Evolutionary conservation across 64 coral and sea anemone genomes (phyloP).

Genomic region (Montipora efflorescens): DNA sequence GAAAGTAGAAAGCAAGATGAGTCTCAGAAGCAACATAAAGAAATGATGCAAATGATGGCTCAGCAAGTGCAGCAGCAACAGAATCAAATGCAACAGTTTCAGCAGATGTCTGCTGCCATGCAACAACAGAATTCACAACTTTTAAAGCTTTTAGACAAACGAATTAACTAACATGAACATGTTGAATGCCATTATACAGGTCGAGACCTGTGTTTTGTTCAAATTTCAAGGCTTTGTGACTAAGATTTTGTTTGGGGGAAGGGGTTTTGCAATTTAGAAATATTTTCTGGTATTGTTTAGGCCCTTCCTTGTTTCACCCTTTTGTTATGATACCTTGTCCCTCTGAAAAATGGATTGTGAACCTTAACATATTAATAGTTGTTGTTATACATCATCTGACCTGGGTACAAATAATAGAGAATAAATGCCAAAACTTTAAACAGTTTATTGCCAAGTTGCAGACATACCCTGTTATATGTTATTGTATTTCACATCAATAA

Average conservation of each 20-base stretch:
- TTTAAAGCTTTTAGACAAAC: conserved; percentile 19
- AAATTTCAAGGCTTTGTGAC: not conserved
- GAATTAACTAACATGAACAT: not conserved
- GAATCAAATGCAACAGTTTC: conserved; percentile 24
- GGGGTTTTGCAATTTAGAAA: not conserved
- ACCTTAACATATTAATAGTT: not conserved
- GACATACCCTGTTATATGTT: not conserved
- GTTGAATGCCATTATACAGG: not conserved
- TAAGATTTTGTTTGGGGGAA: not conserved
- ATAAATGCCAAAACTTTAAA: not conserved
- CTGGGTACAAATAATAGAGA: not conserved
- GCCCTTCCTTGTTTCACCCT: not conserved
- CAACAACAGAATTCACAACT: conserved; percentile 31
- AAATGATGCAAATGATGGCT: conserved; percentile 22
- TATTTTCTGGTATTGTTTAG: not conserved
- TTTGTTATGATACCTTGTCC: not conserved
- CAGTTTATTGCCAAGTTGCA: not conserved
- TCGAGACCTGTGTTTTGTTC: not conserved
- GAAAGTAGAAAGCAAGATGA: conserved; percentile 14
- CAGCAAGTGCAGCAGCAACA: conserved; percentile 30
- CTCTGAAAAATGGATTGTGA: too few species aligned
- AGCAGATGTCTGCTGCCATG: conserved; percentile 28
- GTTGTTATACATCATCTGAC: not conserved
- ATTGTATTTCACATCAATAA: not conserved
- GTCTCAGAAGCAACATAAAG: not conserved